phyloP scores from a whole-genome alignment of 35 echinoderm and acorn worm species.

The Strongylocentrotus purpuratus region DNA sequence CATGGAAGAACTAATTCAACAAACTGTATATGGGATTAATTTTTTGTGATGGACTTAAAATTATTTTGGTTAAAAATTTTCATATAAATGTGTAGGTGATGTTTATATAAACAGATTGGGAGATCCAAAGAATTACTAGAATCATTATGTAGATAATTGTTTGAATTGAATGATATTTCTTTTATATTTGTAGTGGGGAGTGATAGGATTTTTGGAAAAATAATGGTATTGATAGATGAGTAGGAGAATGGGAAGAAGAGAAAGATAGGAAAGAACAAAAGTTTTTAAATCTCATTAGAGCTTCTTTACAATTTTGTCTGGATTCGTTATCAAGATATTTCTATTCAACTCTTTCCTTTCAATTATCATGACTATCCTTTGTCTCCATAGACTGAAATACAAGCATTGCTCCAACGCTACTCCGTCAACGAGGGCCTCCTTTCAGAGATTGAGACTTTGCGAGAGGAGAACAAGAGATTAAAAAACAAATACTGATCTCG shows the following conservation, averaged over 20 bases:
- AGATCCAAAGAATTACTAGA: too few relatives aligned
- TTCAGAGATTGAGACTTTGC: slow-evolving; percentile 85
- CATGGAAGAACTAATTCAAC: neutral
- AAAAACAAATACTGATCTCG: slow-evolving; percentile 80
- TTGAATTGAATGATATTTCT: too few relatives aligned
- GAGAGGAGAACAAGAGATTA: slow-evolving; percentile 92
- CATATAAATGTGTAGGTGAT: too few relatives aligned
- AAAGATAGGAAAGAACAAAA: neutral
- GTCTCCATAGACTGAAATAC: slow-evolving; percentile 84
- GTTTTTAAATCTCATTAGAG: neutral
- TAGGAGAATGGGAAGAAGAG: neutral
- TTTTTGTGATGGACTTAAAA: too few relatives aligned
- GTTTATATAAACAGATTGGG: too few relatives aligned
- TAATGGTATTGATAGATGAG: neutral
- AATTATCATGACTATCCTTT: slow-evolving; percentile 6
- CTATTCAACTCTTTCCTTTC: neutral
- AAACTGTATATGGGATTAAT: neutral
- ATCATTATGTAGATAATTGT: too few relatives aligned
- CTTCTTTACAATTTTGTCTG: too few relatives aligned
- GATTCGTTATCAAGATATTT: neutral
- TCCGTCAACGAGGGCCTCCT: slow-evolving; percentile 95
- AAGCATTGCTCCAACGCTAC: slow-evolving; percentile 73
- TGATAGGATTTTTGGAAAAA: neutral
- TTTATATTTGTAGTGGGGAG: too few relatives aligned
- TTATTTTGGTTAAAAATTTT: too few relatives aligned